Conservation (phyloP, 2,113 vertebrate species). For the Todiramphus chloris region DNA sequence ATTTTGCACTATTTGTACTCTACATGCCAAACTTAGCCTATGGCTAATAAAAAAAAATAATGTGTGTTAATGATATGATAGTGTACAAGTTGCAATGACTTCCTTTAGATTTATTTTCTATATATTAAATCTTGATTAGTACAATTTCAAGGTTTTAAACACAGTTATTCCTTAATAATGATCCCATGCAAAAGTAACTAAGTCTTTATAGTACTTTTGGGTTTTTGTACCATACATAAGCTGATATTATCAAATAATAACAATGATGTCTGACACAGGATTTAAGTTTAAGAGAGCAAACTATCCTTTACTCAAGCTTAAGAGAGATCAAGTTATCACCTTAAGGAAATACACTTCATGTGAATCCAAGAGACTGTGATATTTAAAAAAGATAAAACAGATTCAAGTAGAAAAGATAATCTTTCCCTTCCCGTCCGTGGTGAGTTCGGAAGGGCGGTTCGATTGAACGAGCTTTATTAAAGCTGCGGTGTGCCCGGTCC, state of each 20-base stretch:
- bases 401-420: neutral
- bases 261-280: neutral
- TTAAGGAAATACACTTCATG: neutral
- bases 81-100: neutral
- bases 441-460: neutral
- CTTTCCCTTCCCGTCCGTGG: neutral
- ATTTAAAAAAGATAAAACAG: neutral
- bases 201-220: neutral
- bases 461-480: neutral
- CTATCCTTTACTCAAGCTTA: neutral
- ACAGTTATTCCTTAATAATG: neutral
- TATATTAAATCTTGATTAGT: neutral
- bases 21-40: neutral
- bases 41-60: neutral
- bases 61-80: no score
- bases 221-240: neutral
- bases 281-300: neutral
- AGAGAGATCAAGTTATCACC: neutral
- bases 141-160: neutral
- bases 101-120: neutral
- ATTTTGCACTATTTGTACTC: neutral
- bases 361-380: neutral
- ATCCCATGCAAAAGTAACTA: neutral
- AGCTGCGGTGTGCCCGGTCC: neutral
- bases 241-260: neutral